Conservation (phyloP, 2,797 vertebrate genomes). For the Etheostoma nigrum region DNA sequence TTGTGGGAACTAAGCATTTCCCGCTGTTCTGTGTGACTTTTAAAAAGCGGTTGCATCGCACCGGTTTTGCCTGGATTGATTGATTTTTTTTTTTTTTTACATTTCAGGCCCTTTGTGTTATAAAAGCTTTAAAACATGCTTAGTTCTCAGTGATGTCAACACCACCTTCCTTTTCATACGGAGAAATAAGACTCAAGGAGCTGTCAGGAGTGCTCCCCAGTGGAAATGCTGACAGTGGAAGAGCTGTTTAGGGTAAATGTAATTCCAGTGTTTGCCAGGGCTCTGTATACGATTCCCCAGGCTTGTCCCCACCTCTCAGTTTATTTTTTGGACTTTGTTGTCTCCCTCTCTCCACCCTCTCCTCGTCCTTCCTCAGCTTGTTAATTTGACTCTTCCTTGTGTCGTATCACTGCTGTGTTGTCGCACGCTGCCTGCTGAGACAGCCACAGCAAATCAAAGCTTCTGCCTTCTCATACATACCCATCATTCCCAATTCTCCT, state of each 20-base stretch:
- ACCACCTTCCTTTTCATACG: slow-evolving; percentile 44
- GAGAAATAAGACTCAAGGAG: slow-evolving; percentile 51
- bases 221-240: slow-evolving; percentile 53
- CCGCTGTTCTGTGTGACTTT: slow-evolving; percentile 34
- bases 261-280: slow-evolving; percentile 54
- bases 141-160: slow-evolving; percentile 51
- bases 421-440: slow-evolving; percentile 47
- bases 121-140: slow-evolving; percentile 49
- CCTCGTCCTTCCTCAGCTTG: slow-evolving; percentile 56
- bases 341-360: slow-evolving; percentile 47
- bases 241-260: slow-evolving; percentile 60
- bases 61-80: slow-evolving; percentile 44
- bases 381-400: slow-evolving; percentile 64
- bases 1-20: slow-evolving; percentile 1
- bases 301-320: slow-evolving; percentile 43
- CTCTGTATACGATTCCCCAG: slow-evolving; percentile 45
- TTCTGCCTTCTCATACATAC: slow-evolving; percentile 28
- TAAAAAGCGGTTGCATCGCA: slow-evolving; percentile 36
- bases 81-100: slow-evolving; percentile 12
- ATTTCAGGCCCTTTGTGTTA: slow-evolving; percentile 40
- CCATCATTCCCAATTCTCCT: slow-evolving; percentile 16
- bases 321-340: slow-evolving; percentile 65
- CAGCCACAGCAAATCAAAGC: slow-evolving; percentile 59
- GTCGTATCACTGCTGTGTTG: slow-evolving; percentile 38
- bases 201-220: slow-evolving; percentile 61